Percentiles rank a stretch among this genome's conserved stretches.
Evolutionary conservation across 2,888 invertebrate genomes (phyloP).

Genomic region (Watsonalla cultraria): DNA sequence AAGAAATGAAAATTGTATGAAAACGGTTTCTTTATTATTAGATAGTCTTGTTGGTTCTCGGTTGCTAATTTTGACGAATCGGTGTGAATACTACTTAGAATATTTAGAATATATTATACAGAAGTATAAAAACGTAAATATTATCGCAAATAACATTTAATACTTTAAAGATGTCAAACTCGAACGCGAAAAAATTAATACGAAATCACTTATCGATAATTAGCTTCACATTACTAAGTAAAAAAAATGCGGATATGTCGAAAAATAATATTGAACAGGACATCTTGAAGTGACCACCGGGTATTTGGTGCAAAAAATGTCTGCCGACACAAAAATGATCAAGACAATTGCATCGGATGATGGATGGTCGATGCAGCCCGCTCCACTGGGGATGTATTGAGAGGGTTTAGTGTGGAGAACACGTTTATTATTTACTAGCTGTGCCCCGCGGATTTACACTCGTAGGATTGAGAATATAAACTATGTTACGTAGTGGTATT

Average conservation of each 20-base stretch:
- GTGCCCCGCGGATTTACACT: no score
- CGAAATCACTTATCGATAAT: slow-evolving; percentile 9
- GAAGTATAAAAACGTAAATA: no score
- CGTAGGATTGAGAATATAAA: background rate
- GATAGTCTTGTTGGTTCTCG: no score
- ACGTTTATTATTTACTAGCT: background rate
- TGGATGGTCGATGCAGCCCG: slow-evolving; percentile 44
- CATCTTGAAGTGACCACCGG: slow-evolving; percentile 62
- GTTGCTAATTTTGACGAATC: no score
- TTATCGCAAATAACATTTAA: no score
- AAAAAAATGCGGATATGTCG: slow-evolving; percentile 50
- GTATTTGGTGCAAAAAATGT: slow-evolving; percentile 40
- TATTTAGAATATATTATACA: no score
- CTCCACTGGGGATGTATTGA: background rate
- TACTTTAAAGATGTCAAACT: no score
- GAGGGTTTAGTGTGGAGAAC: background rate
- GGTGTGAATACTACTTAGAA: no score
- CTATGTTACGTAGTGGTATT: no score
- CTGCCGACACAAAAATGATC: slow-evolving; percentile 34
- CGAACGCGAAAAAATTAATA: no score
- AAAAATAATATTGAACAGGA: slow-evolving; percentile 57
- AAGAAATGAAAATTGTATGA: no score
- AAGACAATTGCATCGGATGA: slow-evolving; percentile 65
- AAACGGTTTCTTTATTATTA: no score
- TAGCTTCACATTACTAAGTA: slow-evolving; percentile 28